Base-by-base conservation (phyloP, 2,888 invertebrate genomes). In the Campaea margaritaria region DNA sequence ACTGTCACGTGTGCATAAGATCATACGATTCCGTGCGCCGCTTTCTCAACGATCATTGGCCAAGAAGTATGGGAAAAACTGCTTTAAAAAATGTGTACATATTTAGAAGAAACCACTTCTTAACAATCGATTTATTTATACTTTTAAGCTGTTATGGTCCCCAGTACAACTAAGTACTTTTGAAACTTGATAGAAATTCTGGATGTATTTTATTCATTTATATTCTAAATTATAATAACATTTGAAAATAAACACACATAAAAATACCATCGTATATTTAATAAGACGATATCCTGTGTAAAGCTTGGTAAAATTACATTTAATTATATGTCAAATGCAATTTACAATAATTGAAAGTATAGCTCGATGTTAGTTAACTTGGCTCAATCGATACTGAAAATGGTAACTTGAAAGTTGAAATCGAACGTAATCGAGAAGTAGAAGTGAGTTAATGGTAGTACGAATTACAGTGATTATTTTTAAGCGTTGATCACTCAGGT, bases 21-120 rank as follows among this genome's bases (percentile, higher is more conserved):
- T 61, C 57, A 73, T 73, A 76, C 74, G 77, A 86, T 89, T 85
- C 72, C 81, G 86, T 87, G 87, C 75, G 76, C 68, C 7, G 79
- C 86, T 88, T 87, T 89, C 88, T 78, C 81, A 73, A 68, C 53
- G 5, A 71, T 79, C 79, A 82, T 82, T 80, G 82, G 75, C 72
- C 71, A 63, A 64, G 64, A 12, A 46, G 28, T 51, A 61, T 61
- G 60, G 47, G 51, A 56, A 56, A 54, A 41, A 31, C 14, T 27
- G n/a, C 58, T 50, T 52, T 43, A 14, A 42, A 51, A 47, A 48
- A 27, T 52, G 38, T 39, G 38, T 13, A 15, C 10, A 2, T 15
- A 41, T 39, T 28, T 34, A 12, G 27, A 34, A 16, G 1, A 0
- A 41, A 16, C 16, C 42, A 15, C 42, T 16, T 42, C 15, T 9